Evolutionary conservation across 2,113 vertebrate species (phyloP), one percentile per base, ranked within the genome.

Genomic region (Thomomys bottae): DNA sequence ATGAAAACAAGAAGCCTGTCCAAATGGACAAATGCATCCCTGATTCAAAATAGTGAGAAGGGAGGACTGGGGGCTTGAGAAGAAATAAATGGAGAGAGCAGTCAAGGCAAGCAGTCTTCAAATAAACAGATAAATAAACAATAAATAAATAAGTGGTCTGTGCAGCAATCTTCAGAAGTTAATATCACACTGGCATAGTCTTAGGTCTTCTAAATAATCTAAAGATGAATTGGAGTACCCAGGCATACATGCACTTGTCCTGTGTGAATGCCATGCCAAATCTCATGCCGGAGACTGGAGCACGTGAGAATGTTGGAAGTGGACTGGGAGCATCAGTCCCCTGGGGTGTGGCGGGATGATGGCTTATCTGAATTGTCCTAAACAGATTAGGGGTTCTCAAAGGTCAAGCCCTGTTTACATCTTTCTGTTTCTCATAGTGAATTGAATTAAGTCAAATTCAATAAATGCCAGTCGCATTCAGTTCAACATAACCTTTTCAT

Each of bases 41-140:
- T 30, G 36, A 36, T 63, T 93, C 45, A 71, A 95, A 88, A 85
- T 85, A 21, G 63, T 36, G 26, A 40, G 61, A 88, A 80, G 12
- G 18, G 28, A n/a, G 70, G 23, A 81, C 40, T 78, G 2, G 68
- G 40, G 83, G 34, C 57, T 17, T 34, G 30, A 93, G 82, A 40
- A 87, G 94, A 92, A 3, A 57, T 28, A 88, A 82, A 68, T 3
- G n/a, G n/a, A 4, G 73, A 67, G 49, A 80, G 30, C 49, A 18
- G 49, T 54, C 49, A 17, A 15, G 14, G 49, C 14, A 54, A 54
- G 49, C 49, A 54, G 15, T 54, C 49, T 54, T 54, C 49, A 54
- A 54, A n/a, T n/a, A n/a, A n/a, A n/a, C n/a, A n/a, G n/a, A n/a
- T n/a, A n/a, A n/a, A n/a, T n/a, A n/a, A n/a, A n/a, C n/a, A n/a